Evolutionary conservation across 2,888 invertebrate species (phyloP).

Genomic region (Tridacna gigas): DNA sequence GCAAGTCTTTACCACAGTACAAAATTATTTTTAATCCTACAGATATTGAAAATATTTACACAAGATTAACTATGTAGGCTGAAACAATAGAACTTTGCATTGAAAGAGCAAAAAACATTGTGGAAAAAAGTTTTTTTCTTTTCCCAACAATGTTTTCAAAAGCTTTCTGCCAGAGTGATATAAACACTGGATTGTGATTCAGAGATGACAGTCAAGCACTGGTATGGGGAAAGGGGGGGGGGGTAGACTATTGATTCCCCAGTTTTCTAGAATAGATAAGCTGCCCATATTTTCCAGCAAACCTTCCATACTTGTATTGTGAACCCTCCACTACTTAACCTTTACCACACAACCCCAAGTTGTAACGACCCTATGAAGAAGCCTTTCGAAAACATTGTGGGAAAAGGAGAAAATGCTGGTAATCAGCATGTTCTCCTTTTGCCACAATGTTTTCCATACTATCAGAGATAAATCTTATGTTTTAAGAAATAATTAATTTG

Average conservation of each 20-base stretch:
- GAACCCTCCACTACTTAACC: background rate
- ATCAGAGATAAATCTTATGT: background rate
- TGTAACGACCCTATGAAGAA: too few relatives aligned
- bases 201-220: background rate
- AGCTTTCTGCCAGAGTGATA: too few relatives aligned
- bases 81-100: too few relatives aligned
- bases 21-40: too few relatives aligned
- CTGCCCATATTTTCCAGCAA: background rate
- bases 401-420: constrained; percentile 1
- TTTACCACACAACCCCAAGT: background rate
- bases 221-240: too few relatives aligned
- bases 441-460: background rate
- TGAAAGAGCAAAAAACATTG: too few relatives aligned
- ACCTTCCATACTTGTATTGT: constrained; percentile 15
- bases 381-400: background rate
- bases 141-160: too few relatives aligned
- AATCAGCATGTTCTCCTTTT: background rate
- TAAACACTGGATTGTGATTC: background rate
- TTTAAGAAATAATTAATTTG: background rate
- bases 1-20: too few relatives aligned
- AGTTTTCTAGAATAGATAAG: constrained; percentile 10
- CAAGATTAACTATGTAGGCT: too few relatives aligned
- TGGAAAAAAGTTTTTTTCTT: too few relatives aligned
- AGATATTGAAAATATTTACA: too few relatives aligned
- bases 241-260: constrained; percentile 12